phyloP scores from a whole-genome alignment of 1,140 invertebrate genomes.

The Lepidurus couesii region DNA sequence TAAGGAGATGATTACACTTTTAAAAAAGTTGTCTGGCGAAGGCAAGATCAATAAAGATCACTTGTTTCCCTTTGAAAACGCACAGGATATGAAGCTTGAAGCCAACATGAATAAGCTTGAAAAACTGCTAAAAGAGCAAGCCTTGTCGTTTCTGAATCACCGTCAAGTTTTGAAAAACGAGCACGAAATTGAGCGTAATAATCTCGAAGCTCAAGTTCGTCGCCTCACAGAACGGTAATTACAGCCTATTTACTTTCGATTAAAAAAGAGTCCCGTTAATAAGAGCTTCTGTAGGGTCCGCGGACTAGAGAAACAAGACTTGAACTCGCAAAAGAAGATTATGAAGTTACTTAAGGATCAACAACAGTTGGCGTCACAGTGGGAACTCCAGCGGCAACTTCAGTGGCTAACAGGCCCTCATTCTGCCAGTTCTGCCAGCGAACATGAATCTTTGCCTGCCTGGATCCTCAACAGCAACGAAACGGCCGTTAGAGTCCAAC shows the following conservation, averaged over 20 bases:
- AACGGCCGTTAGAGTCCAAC: background rate
- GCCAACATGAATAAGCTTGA: background rate
- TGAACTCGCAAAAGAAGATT: slow-evolving; percentile 23
- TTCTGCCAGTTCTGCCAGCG: background rate
- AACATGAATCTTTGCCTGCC: background rate
- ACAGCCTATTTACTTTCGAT: background rate
- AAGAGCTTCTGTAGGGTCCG: background rate
- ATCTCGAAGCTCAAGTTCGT: background rate
- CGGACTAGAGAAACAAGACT: background rate
- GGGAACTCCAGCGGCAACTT: slow-evolving; percentile 22
- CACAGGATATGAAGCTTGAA: background rate
- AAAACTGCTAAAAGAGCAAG: slow-evolving; percentile 26
- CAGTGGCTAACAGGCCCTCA: background rate
- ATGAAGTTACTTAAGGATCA: background rate
- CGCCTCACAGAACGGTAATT: slow-evolving; percentile 23
- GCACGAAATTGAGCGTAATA: slow-evolving; percentile 7
- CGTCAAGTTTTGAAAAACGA: background rate
- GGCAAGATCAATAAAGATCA: slow-evolving; percentile 3
- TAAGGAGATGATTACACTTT: slow-evolving; percentile 13
- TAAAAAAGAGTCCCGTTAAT: background rate
- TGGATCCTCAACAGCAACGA: background rate
- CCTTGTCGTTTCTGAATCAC: background rate
- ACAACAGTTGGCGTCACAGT: background rate
- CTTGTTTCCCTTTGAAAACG: background rate
- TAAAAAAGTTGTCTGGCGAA: slow-evolving; percentile 9